Conservation (phyloP, 2,888 invertebrate genomes). For the Acronicta alni region DNA sequence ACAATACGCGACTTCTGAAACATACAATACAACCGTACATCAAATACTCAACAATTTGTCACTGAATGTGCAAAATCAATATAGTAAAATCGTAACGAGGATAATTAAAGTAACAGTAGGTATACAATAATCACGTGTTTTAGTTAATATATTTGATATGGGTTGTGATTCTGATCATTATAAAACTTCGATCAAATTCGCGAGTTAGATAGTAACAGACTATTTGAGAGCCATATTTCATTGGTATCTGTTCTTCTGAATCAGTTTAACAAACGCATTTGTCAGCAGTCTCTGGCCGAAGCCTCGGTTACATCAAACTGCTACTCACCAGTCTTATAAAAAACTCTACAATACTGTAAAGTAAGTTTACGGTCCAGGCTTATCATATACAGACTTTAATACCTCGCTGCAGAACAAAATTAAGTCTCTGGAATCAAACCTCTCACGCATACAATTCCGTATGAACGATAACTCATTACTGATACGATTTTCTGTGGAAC, state of each 20-base stretch:
- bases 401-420: constrained; percentile 74
- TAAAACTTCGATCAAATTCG: constrained; percentile 3
- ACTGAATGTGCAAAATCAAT: constrained; percentile 11
- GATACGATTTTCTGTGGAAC: constrained; percentile 35
- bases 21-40: constrained; percentile 17
- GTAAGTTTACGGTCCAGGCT: constrained; percentile 43
- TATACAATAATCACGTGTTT: constrained; percentile 1
- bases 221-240: background rate
- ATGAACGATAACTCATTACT: constrained; percentile 64
- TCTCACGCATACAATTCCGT: constrained; percentile 67
- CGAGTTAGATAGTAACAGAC: background rate
- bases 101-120: constrained; percentile 2
- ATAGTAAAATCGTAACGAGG: constrained; percentile 8
- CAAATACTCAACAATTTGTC: constrained; percentile 17
- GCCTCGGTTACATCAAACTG: constrained; percentile 1
- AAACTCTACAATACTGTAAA: constrained; percentile 23
- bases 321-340: constrained; percentile 3
- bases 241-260: background rate
- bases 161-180: background rate
- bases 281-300: background rate
- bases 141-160: background rate
- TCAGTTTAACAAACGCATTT: background rate
- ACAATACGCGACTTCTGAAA: constrained; percentile 15
- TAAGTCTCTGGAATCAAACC: constrained; percentile 70
- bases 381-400: constrained; percentile 69